Base-by-base conservation (phyloP, 2,113 vertebrate genomes). In the Phyllostomus discolor region DNA sequence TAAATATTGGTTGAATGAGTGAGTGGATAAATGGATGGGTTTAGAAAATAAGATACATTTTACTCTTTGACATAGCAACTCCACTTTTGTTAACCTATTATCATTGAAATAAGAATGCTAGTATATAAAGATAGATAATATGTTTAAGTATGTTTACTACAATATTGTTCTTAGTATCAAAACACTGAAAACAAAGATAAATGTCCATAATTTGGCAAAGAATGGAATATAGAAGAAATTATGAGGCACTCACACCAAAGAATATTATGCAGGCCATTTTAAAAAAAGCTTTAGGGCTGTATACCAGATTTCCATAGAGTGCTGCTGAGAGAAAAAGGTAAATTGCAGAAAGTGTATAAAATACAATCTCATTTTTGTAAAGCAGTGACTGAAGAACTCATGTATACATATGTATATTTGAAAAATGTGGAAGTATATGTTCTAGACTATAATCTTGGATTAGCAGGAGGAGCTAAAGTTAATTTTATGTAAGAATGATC, bases 401-500 rank as follows among this genome's bases (percentile, higher is more conserved):
- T 84, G 38, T 67, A 17, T 28, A 11, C 50, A 12, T 96, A 15
- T 78, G 12, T 94, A 28, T 78, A 46, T 92, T 89, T 97, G 82
- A 92, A 96, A 94, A 94, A 80, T 90, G 28, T 69, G 33, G 31
- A 95, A 95, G 72, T 26, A 38, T 91, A 38, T 94, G 7, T 91
- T 95, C 48, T 73, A 72, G 7, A 52, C 17, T 90, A 4, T 89
- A 66, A 84, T 4, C 11, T 95, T 94, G 20, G 6, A 75, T 46
- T 84, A 80, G 31, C 57, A 73, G 10, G 6, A 89, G 35, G 20
- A 83, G 14, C 62, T 41, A 64, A 62, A 73, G 33, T 69, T 86
- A 76, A 57, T 41, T 43, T 78, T 94, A 67, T 43, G 8, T 75
- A 57, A 67, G 10, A 69, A 24, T 90, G 26, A 52, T 76, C 17